Percentiles rank a stretch among this genome's conserved stretches.
Evolutionary conservation across 2,888 invertebrate species (phyloP).

Genomic region (Pharmacophagus antenor): DNA sequence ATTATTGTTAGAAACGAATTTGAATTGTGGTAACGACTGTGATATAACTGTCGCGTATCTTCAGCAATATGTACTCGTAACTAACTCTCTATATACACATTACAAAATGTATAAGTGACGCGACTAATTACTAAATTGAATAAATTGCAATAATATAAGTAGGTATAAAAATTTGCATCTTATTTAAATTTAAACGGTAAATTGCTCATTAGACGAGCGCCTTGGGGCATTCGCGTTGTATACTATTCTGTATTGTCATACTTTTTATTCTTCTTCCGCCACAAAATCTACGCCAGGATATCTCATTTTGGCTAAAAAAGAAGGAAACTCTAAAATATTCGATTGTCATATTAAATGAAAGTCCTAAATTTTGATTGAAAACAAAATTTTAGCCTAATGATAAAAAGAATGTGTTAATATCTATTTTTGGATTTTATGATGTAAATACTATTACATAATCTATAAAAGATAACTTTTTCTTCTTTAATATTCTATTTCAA

Average conservation of each 20-base stretch:
- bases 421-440: too few species aligned
- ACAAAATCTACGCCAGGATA: background rate
- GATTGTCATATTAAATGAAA: background rate
- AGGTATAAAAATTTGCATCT: slow-evolving; percentile 68
- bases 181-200: slow-evolving; percentile 76
- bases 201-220: slow-evolving; percentile 79
- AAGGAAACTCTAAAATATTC: too few species aligned
- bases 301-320: background rate
- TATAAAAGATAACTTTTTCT: too few species aligned
- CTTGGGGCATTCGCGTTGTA: slow-evolving; percentile 49
- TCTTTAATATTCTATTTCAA: too few species aligned
- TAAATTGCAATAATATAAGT: slow-evolving; percentile 5
- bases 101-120: background rate
- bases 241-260: slow-evolving; percentile 27
- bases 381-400: too few species aligned
- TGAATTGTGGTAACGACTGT: too few species aligned
- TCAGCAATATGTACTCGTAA: too few species aligned
- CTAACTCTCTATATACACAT: background rate
- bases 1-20: too few species aligned
- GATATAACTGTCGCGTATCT: too few species aligned
- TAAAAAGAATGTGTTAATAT: too few species aligned
- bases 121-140: background rate
- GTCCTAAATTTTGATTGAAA: too few species aligned
- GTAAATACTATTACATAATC: too few species aligned
- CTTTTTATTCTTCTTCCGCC: slow-evolving; percentile 34